phyloP scores from a whole-genome alignment of 2,888 invertebrate species.

The Hymenopus coronatus region DNA sequence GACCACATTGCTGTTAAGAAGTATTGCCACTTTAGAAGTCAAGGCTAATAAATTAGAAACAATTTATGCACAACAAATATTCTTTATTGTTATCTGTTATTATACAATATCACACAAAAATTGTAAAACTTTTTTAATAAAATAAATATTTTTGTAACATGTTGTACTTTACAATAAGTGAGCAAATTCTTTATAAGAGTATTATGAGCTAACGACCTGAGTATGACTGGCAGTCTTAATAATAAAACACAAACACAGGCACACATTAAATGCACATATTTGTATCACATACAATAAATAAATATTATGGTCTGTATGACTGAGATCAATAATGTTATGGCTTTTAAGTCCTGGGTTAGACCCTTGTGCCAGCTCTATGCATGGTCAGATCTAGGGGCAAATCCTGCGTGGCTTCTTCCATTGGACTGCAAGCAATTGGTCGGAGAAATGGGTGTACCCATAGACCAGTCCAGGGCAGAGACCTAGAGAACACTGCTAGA shows the following conservation, averaged over 20 bases:
- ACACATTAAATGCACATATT: background rate
- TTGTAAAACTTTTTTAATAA: background rate
- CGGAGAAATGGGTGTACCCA: conserved; percentile 21
- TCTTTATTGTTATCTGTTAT: background rate
- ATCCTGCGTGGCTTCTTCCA: conserved; percentile 40
- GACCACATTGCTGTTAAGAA: too few species aligned
- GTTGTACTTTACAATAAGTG: background rate
- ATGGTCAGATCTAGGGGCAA: conserved; percentile 48
- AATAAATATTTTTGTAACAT: background rate
- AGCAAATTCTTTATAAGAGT: background rate
- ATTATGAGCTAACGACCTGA: background rate
- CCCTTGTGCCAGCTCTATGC: conserved; percentile 37
- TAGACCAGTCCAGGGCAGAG: background rate
- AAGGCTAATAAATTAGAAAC: background rate
- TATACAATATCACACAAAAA: background rate
- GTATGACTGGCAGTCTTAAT: background rate
- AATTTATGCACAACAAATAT: background rate
- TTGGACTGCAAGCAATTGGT: background rate
- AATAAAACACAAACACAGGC: background rate
- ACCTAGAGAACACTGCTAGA: background rate
- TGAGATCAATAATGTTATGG: background rate
- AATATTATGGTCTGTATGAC: too few species aligned
- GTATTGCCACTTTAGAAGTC: too few species aligned
- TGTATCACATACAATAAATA: background rate
- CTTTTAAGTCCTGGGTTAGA: background rate